Conservation (phyloP, 2,797 vertebrate species). For the Myotis myotis region DNA sequence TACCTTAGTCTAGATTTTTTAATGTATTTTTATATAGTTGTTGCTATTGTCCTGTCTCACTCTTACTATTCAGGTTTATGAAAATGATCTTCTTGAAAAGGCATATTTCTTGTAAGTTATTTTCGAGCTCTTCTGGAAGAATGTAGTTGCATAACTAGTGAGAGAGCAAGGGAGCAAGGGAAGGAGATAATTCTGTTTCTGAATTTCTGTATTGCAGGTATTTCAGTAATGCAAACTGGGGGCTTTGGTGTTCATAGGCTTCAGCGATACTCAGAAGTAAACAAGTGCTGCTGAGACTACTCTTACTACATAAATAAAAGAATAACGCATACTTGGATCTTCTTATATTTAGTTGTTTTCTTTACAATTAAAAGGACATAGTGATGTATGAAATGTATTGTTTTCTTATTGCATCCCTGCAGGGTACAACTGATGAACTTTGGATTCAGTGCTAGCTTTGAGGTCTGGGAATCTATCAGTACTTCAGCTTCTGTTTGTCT, state of each 20-base stretch:
- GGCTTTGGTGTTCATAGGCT: neutral
- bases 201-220: neutral
- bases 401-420: neutral
- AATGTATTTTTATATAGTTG: neutral
- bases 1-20: conserved; percentile 2
- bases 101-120: neutral
- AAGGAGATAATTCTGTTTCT: conserved; percentile 18
- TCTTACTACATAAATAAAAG: neutral
- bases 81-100: neutral
- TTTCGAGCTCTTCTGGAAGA: neutral
- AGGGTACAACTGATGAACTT: conserved; percentile 9
- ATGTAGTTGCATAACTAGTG: neutral
- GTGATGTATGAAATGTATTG: neutral
- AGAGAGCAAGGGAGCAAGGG: neutral
- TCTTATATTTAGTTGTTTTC: neutral
- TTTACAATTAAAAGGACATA: conserved; percentile 4
- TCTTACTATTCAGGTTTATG: neutral
- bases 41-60: neutral
- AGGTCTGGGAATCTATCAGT: conserved; percentile 38
- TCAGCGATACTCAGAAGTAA: neutral
- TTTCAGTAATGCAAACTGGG: neutral
- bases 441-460: conserved; percentile 40
- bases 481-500: conserved; percentile 33
- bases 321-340: neutral
- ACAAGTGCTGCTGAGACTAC: neutral